A percentile compares a stretch with the other conserved stretches of the same genome.
Conservation (phyloP, 2,888 invertebrate genomes). For the Elysia crispata region DNA sequence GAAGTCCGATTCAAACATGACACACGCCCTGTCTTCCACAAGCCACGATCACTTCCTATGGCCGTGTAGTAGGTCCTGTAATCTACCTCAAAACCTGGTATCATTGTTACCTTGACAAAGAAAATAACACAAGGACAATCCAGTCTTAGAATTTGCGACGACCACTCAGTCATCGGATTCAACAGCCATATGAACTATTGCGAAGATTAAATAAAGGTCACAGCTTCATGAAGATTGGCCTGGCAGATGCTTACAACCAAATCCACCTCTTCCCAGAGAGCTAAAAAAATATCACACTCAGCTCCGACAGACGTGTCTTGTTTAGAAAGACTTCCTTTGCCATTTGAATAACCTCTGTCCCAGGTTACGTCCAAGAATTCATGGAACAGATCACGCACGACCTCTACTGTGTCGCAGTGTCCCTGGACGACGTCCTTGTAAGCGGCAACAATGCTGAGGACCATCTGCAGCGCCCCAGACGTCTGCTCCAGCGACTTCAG, state of each 20-base stretch:
- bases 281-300: constrained; percentile 16
- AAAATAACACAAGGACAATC: too few relatives aligned
- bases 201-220: too few relatives aligned
- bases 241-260: constrained; percentile 28
- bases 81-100: too few relatives aligned
- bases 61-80: too few relatives aligned
- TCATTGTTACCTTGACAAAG: too few relatives aligned
- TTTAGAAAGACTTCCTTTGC: constrained; percentile 41
- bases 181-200: too few relatives aligned
- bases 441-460: constrained; percentile 22
- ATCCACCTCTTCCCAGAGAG: constrained; percentile 44
- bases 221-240: constrained; percentile 50
- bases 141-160: too few relatives aligned
- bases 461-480: constrained; percentile 3
- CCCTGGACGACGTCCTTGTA: constrained; percentile 15
- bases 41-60: too few relatives aligned
- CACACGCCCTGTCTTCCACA: too few relatives aligned
- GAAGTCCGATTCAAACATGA: too few relatives aligned
- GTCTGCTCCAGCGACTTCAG: constrained; percentile 17
- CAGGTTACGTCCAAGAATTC: constrained; percentile 10
- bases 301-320: constrained; percentile 33
- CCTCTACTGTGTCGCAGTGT: constrained; percentile 11
- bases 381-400: constrained; percentile 27
- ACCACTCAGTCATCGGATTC: too few relatives aligned
- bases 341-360: constrained; percentile 38